Base-by-base conservation (phyloP, 2,888 invertebrate genomes). In the Brachyptera putata region DNA sequence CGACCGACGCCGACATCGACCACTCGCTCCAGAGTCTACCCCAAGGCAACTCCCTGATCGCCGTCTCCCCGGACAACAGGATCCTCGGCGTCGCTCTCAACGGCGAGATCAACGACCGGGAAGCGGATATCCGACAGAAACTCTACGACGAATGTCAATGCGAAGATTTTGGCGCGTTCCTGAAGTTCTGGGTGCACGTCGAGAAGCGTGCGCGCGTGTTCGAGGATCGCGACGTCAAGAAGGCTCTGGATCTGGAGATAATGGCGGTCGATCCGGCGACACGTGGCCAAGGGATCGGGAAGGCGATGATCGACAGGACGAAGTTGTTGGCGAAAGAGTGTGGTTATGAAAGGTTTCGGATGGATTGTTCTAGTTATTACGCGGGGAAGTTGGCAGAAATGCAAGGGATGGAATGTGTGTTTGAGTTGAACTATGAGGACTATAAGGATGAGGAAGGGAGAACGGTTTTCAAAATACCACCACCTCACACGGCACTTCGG, bases 301-400 rank as follows among this genome's bases (percentile, higher is more conserved):
- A 34, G 13, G 30, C 30, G 18, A 7, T 50, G 50, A 16, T 50
- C 14, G 21, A 24, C 1, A 9, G 30, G 5, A 30, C 50, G 18
- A 14, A 18, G n/a, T 14, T 3, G 26, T 11, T 60, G 13, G 60
- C 56, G 5, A 55, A 24, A 24, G 48, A 56, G 14, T 22, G 26
- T 0, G 46, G 46, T 0, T 55, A 30, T 13, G 16, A 46, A 5
- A 9, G 60, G n/a, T 14, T 60, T 1, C 22, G 59, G 16, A 21
- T 59, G 13, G 59, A 59, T 22, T 59, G 59, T 30, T 24, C 46
- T 1, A 60, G 60, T 36, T 60, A 16, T 25, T 58, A 21, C 46
- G 36, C 58, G 0, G 58, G 21, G 4, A 25, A 21, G 34, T 36
- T 58, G 48, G 24, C 48, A 4, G 58, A 48, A 49, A 13, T 14